Evolutionary conservation across 2,113 vertebrate genomes (phyloP), one percentile per base, ranked within the genome.

Genomic region (Rhinopomastus cyanomelas): DNA sequence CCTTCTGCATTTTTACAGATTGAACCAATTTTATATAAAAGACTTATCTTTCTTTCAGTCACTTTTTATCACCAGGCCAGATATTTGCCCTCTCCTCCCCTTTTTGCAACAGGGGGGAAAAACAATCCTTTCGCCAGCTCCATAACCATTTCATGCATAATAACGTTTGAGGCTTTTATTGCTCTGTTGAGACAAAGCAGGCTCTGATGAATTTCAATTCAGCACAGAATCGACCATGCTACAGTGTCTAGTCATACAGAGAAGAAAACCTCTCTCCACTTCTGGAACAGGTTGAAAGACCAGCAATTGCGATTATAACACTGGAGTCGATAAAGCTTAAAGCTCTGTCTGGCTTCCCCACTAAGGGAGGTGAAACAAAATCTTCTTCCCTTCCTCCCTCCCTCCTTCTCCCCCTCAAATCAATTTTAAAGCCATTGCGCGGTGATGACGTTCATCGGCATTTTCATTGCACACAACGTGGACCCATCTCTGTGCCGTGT

Each of bases 121-220:
- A 82, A 17, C 64, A 86, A 23, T 30, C 83, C 67, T 93, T 81
- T 76, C 76, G 79, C 55, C 79, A 92, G 84, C 80, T 89, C 85
- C 65, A 85, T 97, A 96, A 97, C 97, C 95, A 96, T 97, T 97
- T 95, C 90, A 96, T 97, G 91, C 95, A 89, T 97, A 97, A 95
- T 93, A 95, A 94, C 88, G 10, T 97, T 97, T 97, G 92, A 96
- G 96, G 97, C 61, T 96, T 97, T 97, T 97, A 97, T 96, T 94
- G 90, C 90, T 85, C 90, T 94, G 87, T 64, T 91, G 88, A 95
- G 95, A 96, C 93, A 96, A 95, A 94, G 95, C 94, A 93, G 95
- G 90, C 83, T 91, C 91, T 94, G 78, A 96, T 97, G 96, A 96
- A 97, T 97, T 97, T 97, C 94, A 97, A 89, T 96, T 96, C 94